These are phyloP conservation scores for Scarus forsteni DNA, from an alignment of 2,797 vertebrate genomes.

Conservation along the genomic window DNA sequence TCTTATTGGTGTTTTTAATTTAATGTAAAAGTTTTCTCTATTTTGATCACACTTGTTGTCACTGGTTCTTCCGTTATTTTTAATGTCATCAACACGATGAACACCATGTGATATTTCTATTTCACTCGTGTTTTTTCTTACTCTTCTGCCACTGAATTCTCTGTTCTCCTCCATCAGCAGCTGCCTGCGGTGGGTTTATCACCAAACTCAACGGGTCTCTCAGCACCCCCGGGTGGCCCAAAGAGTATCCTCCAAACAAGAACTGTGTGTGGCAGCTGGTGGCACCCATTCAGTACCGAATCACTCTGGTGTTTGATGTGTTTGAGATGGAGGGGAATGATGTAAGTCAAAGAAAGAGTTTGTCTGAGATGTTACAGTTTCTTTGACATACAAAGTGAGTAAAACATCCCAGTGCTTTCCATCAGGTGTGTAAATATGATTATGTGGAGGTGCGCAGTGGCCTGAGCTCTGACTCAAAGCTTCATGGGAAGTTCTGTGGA, in stretches of 20 bases:
- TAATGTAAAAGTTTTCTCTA: background rate
- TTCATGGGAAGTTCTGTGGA: constrained; percentile 96
- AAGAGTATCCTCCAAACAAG: constrained; percentile 97
- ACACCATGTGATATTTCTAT: background rate
- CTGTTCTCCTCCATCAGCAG: constrained; percentile 82
- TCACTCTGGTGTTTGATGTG: constrained; percentile 94
- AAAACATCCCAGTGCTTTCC: constrained; percentile 18
- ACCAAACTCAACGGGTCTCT: constrained; percentile 96
- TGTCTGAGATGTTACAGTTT: background rate
- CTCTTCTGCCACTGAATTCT: constrained; percentile 38
- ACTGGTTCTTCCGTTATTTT: background rate
- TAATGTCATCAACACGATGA: background rate
- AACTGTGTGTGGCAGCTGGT: constrained; percentile 99
- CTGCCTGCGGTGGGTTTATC: constrained; percentile 96
- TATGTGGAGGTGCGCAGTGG: constrained; percentile 96
- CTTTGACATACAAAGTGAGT: constrained; percentile 5
- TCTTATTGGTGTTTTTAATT: too few relatives aligned
- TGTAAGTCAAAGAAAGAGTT: constrained; percentile 68
- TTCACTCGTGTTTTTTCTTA: constrained; percentile 1
- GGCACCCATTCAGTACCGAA: constrained; percentile 95
- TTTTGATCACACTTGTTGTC: too few relatives aligned
- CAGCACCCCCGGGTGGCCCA: constrained; percentile 95
- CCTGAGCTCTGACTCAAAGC: constrained; percentile 90
- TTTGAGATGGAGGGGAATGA: constrained; percentile 98
- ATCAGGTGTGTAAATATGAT: constrained; percentile 97